Evolutionary conservation across 2,888 invertebrate genomes (phyloP).

Genomic region (Griposia aprilina): DNA sequence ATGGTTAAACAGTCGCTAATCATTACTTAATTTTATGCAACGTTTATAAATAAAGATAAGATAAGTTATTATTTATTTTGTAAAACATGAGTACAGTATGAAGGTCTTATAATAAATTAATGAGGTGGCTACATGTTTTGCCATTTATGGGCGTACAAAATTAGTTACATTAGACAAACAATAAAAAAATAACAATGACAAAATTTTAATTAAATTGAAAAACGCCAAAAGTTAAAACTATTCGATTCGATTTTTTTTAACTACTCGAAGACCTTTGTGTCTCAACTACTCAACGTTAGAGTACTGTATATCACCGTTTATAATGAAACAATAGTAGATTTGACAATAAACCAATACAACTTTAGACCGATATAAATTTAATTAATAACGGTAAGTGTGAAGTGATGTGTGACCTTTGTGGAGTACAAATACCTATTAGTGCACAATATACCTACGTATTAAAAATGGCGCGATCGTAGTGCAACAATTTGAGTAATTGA

Average conservation of each 20-base stretch:
- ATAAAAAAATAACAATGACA: no score
- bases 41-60: no score
- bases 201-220: no score
- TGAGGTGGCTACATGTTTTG: no score
- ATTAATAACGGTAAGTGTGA: neutral
- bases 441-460: neutral
- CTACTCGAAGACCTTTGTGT: neutral
- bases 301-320: neutral
- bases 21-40: no score
- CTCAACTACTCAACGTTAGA: neutral
- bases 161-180: no score
- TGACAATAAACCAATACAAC: neutral
- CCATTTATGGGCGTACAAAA: no score
- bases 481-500: slow-evolving; percentile 29
- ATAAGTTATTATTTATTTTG: no score
- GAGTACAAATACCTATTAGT: neutral
- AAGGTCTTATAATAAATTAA: no score
- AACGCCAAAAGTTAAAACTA: neutral
- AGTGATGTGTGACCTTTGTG: neutral
- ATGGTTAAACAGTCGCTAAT: no score
- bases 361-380: neutral
- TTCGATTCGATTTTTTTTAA: no score
- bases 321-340: neutral
- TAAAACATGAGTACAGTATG: no score
- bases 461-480: slow-evolving; percentile 11